Base-by-base conservation (phyloP, 1,140 invertebrate species). In the Mesaphorura yosii region DNA sequence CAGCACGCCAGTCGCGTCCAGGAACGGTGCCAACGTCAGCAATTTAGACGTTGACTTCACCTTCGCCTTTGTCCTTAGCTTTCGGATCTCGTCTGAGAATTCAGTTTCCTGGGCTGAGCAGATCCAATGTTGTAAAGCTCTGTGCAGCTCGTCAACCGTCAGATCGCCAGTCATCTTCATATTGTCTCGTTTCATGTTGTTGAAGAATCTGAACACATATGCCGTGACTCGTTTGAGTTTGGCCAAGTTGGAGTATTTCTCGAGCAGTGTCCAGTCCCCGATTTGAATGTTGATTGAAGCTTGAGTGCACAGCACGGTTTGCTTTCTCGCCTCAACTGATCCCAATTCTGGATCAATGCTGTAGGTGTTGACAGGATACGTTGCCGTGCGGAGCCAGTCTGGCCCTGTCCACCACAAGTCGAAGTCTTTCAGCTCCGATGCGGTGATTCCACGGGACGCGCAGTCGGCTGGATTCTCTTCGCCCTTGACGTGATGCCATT, bases 1-100 rank as follows among this genome's bases (percentile, higher is more conserved):
- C 41, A 73, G 37, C 19, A 70, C 42, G 12, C 64, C 64, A 20
- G 65, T 20, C 19, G 65, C 20, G 52, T 71, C 69, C n/a, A 74
- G 19, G 50, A 68, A 68, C 64, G 67, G 48, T 72, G 71, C 61
- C 14, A 72, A 55, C 1, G 31, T 27, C 2, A 39, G 6, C 19
- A 59, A 28, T 12, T 45, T 53, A 23, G 29, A 69, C 59, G 7
- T 54, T 25, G 0, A 69, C 17, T 10, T 6, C 10, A 48, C 3
- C 3, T 5, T n/a, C 14, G 10, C 5, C 23, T 19, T 19, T 14
- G 14, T 31, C 46, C 19, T 34, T 26, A 48, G 12, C 5, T 5
- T 26, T 5, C n/a, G 5, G 28, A 48, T 3, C 37, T 48, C 46
- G 17, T 31, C 17, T 14, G 7, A 27, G 23, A 48, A 48, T 19